Percentiles rank a stretch among this genome's conserved stretches.
Conservation (phyloP, 2,113 vertebrate species). For the Corvus moneduloides region DNA sequence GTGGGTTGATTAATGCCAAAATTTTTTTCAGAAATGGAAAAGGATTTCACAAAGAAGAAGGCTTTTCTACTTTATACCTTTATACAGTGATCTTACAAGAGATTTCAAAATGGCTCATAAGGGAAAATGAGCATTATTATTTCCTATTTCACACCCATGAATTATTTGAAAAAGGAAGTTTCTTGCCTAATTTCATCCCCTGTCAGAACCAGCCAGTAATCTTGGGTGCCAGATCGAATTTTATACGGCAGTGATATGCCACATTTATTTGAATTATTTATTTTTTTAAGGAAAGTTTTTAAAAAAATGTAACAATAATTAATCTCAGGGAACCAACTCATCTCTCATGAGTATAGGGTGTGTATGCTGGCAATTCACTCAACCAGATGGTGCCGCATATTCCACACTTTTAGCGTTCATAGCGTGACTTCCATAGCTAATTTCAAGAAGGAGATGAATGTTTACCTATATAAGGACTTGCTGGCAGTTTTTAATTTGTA, state of each 20-base stretch:
- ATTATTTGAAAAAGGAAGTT: background rate
- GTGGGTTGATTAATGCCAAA: background rate
- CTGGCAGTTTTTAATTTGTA: background rate
- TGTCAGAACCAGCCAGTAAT: background rate
- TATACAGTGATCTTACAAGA: background rate
- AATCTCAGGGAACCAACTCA: background rate
- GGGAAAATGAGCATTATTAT: background rate
- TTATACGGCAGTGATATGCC: background rate
- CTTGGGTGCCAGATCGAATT: background rate
- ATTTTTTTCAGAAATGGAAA: background rate
- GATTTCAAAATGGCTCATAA: background rate
- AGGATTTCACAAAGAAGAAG: background rate
- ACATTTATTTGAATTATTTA: background rate
- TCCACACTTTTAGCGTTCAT: background rate
- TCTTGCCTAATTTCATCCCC: background rate
- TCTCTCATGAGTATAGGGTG: background rate
- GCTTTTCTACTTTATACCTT: background rate
- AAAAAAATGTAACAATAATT: background rate
- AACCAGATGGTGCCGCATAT: background rate
- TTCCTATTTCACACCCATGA: background rate
- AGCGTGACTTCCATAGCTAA: background rate
- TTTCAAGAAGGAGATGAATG: background rate
- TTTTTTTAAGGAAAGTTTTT: background rate
- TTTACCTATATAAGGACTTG: background rate
- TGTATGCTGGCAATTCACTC: background rate